These are phyloP conservation scores for Planiliza haematocheilus DNA, from an alignment of 2,113 vertebrate species.

Conservation along the genomic window DNA sequence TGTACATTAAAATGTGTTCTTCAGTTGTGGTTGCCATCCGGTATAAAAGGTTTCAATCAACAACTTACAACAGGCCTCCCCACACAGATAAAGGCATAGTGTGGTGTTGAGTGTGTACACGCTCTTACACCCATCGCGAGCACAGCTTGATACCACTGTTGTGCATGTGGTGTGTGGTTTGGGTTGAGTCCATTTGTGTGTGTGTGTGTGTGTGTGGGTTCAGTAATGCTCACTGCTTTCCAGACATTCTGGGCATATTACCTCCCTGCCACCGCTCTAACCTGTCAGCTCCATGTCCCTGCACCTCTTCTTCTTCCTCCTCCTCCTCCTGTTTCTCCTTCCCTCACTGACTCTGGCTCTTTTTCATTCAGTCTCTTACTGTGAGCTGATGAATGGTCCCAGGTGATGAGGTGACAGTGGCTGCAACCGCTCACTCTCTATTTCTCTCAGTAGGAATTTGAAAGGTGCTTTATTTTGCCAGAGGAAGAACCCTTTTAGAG, in stretches of 20 bases:
- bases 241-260: conserved; percentile 51
- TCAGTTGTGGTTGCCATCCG: background rate
- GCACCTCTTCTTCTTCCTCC: conserved; percentile 2
- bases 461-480: conserved; percentile 54
- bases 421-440: conserved; percentile 54
- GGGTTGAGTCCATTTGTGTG: conserved; percentile 36
- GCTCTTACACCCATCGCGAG: conserved; percentile 16
- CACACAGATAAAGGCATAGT: background rate
- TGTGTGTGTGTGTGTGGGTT: conserved; percentile 1
- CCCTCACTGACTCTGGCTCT: background rate
- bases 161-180: conserved; percentile 39
- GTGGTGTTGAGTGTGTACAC: background rate
- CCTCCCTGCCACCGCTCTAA: conserved; percentile 33
- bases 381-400: conserved; percentile 65
- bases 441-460: conserved; percentile 42
- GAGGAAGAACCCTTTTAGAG: conserved; percentile 9
- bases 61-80: background rate
- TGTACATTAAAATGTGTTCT: background rate
- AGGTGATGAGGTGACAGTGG: conserved; percentile 66
- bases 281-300: conserved; percentile 45
- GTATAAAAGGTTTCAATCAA: conserved; percentile 27
- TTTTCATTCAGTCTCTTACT: conserved; percentile 27
- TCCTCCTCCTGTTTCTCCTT: background rate
- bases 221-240: conserved; percentile 50
- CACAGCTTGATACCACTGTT: conserved; percentile 21